A percentile compares a stretch with the other conserved stretches of the same genome.
Evolutionary conservation across 2,113 vertebrate genomes (phyloP).

Genomic region (Helogale parvula): DNA sequence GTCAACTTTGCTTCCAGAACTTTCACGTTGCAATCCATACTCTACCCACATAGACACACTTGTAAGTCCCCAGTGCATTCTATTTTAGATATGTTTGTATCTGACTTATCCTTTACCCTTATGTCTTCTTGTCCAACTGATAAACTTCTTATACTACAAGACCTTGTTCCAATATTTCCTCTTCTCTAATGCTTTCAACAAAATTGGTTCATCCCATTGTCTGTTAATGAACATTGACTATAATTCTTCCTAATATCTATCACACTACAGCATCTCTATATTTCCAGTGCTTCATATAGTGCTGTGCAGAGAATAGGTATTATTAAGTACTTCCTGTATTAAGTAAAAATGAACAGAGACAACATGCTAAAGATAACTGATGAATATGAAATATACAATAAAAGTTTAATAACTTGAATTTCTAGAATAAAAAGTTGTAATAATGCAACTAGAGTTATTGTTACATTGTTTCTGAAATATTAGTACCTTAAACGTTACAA

Average conservation of each 20-base stretch:
- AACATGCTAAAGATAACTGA: neutral
- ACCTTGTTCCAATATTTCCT: neutral
- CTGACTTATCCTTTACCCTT: neutral
- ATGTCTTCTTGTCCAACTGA: neutral
- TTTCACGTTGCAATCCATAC: neutral
- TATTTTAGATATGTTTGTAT: neutral
- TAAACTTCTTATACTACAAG: neutral
- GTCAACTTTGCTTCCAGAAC: neutral
- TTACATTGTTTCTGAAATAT: neutral
- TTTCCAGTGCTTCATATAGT: neutral
- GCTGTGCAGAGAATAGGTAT: neutral
- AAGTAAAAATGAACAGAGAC: neutral
- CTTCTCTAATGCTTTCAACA: neutral
- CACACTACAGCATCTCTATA: neutral
- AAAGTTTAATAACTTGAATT: neutral
- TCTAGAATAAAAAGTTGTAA: neutral
- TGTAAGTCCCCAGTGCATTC: neutral
- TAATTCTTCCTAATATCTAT: neutral
- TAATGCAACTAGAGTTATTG: neutral
- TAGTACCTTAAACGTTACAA: neutral
- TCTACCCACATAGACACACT: neutral
- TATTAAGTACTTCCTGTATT: neutral
- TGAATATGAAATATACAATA: neutral
- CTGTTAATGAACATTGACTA: neutral
- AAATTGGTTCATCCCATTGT: neutral